These are phyloP conservation scores for Percopsis transmontana DNA, from an alignment of 2,113 vertebrate genomes.

Conservation along the genomic window DNA sequence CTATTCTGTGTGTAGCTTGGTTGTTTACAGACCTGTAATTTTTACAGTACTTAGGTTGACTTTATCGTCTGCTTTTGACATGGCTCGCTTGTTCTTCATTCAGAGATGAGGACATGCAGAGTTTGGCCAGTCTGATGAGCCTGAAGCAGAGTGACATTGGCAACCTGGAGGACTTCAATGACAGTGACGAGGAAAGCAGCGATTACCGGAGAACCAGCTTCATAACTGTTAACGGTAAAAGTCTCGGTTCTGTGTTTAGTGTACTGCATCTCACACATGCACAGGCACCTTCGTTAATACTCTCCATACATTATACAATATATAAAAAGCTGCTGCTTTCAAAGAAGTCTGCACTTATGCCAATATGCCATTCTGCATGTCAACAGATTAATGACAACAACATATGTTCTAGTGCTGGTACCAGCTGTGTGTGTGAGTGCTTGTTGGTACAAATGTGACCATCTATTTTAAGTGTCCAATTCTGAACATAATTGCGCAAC, in stretches of 20 bases:
- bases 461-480: conserved; percentile 3
- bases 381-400: neutral
- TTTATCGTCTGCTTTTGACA: neutral
- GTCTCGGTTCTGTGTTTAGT: neutral
- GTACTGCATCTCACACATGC: neutral
- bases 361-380: neutral
- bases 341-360: neutral
- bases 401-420: neutral
- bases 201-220: conserved; percentile 63
- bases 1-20: neutral
- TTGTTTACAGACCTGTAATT: too few species aligned
- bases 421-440: neutral
- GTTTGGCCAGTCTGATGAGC: conserved; percentile 90
- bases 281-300: neutral
- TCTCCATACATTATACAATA: neutral
- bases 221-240: conserved; percentile 19
- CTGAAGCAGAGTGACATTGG: conserved; percentile 86
- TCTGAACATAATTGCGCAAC: conserved; percentile 3
- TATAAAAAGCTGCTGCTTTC: neutral
- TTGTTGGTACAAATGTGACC: neutral
- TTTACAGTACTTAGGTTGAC: neutral
- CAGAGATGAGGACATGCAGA: conserved; percentile 94
- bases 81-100: neutral
- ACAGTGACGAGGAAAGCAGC: conserved; percentile 83
- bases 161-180: conserved; percentile 89